Evolutionary conservation across 2,888 invertebrate species (phyloP), one percentile per base, ranked within the genome.

Genomic region (Thymelicus acteon): DNA sequence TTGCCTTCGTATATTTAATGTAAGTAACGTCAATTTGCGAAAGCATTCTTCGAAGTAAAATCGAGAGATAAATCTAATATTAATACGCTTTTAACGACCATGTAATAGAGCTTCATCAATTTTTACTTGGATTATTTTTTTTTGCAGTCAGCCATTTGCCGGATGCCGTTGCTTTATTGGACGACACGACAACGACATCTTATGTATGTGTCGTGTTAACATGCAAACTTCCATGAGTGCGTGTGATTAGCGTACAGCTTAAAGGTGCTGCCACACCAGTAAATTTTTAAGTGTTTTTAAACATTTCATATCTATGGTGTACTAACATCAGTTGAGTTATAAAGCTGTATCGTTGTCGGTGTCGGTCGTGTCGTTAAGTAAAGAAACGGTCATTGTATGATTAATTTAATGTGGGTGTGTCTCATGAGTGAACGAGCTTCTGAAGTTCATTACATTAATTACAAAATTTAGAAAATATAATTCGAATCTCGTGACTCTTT

Each of bases 31-130:
- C 6, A 24, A n/a, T 57, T 57, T 13, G 12, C 24, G 57, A 13
- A 13, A 12, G 12, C 13, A 6, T 31, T 7, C 5, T 4, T 57
- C 12, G 24, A 24, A 31, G 24, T 31, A 13, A 57, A 60, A 63
- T 61, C 39, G 31, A 49, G 39, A 58, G 13, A 58, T 66, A 58
- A 65, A 69, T 68, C 66, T 40, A 19, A 64, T 57, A 62, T 72
- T 67, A 73, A 72, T 72, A 60, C 64, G 67, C 52, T 70, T 72
- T 70, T 73, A 73, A 73, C 72, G 70, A 72, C 58, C 64, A 40
- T 65, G 67, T 70, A 73, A 72, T 73, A 74, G 61, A 40, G 48
- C 61, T 60, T 71, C 69, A 64, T 72, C 66, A 60, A 63, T 62
- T 69, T 69, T 63, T 65, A 49, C 66, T 63, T 63, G 47, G 61